These are phyloP conservation scores for Drosophila subpulchrella DNA, from an alignment of 1,140 invertebrate genomes.

Conservation along the genomic window DNA sequence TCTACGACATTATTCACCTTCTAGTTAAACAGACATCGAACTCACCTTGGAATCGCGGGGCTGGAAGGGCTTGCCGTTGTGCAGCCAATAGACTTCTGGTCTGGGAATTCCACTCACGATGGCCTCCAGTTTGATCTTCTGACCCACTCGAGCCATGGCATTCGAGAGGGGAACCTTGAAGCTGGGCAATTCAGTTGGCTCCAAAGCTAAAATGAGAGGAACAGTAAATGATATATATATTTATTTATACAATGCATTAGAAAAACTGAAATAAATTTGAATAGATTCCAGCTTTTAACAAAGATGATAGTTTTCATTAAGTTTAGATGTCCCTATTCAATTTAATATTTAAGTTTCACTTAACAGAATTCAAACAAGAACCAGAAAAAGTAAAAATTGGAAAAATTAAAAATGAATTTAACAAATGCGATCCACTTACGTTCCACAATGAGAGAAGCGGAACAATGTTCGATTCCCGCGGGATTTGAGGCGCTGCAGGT, in stretches of 20 bases:
- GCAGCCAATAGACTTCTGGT: constrained; percentile 88
- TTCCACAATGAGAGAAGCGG: constrained; percentile 91
- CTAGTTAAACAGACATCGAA: constrained; percentile 4
- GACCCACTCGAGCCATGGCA: constrained; percentile 88
- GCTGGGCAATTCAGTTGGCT: constrained; percentile 88
- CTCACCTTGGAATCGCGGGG: constrained; percentile 80
- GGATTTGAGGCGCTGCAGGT: constrained; percentile 90
- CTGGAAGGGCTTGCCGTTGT: constrained; percentile 87
- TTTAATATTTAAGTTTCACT: no score
- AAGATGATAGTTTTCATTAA: no score
- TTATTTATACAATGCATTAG: no score
- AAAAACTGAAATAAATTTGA: no score
- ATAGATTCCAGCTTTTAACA: no score
- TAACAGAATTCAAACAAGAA: no score
- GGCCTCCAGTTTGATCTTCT: constrained; percentile 89
- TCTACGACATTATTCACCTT: background rate
- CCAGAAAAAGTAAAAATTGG: no score
- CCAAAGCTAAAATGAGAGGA: constrained; percentile 84
- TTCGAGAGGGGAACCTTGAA: constrained; percentile 89
- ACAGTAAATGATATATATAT: no score
- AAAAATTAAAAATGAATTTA: no score
- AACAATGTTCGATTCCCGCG: constrained; percentile 89
- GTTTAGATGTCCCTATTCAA: no score
- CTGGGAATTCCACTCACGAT: constrained; percentile 90
- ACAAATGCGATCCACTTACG: constrained; percentile 84